Evolutionary conservation across 1,140 invertebrate species (phyloP), one percentile per base, ranked within the genome.

Genomic region (Lysiphlebus fabarum): DNA sequence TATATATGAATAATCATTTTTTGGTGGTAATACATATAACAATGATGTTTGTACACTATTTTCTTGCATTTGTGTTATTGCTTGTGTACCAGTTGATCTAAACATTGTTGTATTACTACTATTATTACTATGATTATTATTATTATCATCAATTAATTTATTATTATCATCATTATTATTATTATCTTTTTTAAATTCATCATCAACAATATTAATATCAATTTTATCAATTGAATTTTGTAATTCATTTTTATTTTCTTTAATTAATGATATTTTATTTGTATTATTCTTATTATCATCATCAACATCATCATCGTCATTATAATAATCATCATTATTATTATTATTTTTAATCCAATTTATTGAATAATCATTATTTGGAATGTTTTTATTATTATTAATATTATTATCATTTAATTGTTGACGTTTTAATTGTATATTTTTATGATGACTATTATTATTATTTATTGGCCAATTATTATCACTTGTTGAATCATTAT

Each of bases 131-230:
- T n/a, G n/a, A n/a, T n/a, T n/a, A n/a, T n/a, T n/a, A n/a, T n/a
- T n/a, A n/a, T n/a, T n/a, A n/a, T 62, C 67, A 34, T 66, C 63
- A 2, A 12, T n/a, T 4, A 59, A 53, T 14, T 58, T 62, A 9
- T 60, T 47, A 65, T 65, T 65, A 2, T 45, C 49, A 17, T 45
- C 59, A 58, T 68, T 26, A 33, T 62, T 61, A 33, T 64, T 50
- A 14, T 67, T 60, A 33, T 62, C 65, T 11, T 66, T 66, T 57
- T 68, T 68, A 1, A 72, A 73, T n/a, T n/a, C n/a, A 26, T 26
- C 59, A 75, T 81, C 4, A 75, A 74, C 6, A 72, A 66, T 56
- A 77, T 81, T 40, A 82, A 82, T 0, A 76, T 78, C 0, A 82
- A 59, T 65, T 82, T 76, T 56, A 26, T 82, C 81, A 3, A 81